Evolutionary conservation across 1,140 invertebrate genomes (phyloP).

Genomic region (Cheumatopsyche charites): DNA sequence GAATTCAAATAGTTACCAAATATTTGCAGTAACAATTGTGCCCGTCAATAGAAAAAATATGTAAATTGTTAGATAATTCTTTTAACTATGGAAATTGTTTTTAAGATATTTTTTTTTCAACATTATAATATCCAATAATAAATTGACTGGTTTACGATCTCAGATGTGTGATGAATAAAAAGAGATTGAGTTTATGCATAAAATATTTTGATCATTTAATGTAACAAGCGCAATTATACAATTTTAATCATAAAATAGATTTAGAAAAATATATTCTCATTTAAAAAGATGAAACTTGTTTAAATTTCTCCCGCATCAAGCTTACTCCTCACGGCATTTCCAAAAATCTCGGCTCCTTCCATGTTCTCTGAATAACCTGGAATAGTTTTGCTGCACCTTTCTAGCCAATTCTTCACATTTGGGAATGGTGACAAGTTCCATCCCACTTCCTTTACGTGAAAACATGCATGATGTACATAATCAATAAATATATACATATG

Average conservation of each 20-base stretch:
- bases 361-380: conserved; percentile 63
- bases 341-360: conserved; percentile 62
- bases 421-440: conserved; percentile 70
- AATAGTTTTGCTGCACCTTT: conserved; percentile 61
- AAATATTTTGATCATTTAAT: not conserved
- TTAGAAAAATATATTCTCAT: not conserved
- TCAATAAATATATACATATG: conserved; percentile 9
- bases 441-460: conserved; percentile 64
- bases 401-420: conserved; percentile 70
- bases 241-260: not conserved
- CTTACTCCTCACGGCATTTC: conserved; percentile 62
- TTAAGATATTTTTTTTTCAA: not conserved
- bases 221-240: not conserved
- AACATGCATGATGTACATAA: conserved; percentile 27
- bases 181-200: too few relatives aligned
- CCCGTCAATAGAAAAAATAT: too few relatives aligned
- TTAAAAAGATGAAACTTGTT: not conserved
- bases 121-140: too few relatives aligned
- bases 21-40: too few relatives aligned
- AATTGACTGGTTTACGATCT: too few relatives aligned
- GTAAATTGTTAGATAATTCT: too few relatives aligned
- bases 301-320: conserved; percentile 54
- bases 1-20: too few relatives aligned
- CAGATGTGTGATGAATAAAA: not conserved
- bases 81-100: not conserved